A percentile compares a stretch with the other conserved stretches of the same genome.
These are phyloP conservation scores for Alca torda DNA, from an alignment of 2,797 vertebrate species.

Conservation along the genomic window DNA sequence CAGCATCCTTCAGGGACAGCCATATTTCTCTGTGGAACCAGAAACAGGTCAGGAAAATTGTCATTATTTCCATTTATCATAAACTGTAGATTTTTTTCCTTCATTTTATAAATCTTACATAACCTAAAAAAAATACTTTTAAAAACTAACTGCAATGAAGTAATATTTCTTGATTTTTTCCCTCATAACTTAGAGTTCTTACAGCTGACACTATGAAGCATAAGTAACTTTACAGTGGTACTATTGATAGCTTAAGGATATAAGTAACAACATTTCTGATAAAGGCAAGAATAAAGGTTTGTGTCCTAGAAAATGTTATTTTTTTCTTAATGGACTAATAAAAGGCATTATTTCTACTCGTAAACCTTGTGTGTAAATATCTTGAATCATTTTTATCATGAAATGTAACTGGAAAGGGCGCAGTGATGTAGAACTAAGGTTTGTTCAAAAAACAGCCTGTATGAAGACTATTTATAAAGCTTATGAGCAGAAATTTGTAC, in stretches of 20 bases:
- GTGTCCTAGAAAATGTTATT: neutral
- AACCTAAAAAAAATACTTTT: neutral
- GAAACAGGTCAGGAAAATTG: constrained; percentile 80
- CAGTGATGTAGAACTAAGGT: neutral
- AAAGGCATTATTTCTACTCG: neutral
- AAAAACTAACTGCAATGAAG: neutral
- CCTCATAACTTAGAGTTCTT: neutral
- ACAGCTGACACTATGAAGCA: neutral
- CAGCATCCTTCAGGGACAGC: constrained; percentile 95
- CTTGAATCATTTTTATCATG: neutral
- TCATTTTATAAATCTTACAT: neutral
- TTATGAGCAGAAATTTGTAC: neutral
- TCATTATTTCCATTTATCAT: neutral
- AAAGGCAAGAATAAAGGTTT: neutral
- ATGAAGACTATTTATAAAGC: neutral
- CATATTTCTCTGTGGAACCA: constrained; percentile 95
- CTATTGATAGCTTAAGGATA: neutral
- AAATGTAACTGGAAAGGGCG: neutral
- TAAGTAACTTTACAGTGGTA: neutral
- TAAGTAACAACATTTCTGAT: neutral
- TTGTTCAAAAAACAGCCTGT: neutral
- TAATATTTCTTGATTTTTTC: neutral
- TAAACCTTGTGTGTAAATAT: neutral
- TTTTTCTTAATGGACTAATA: neutral
- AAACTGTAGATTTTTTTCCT: neutral